Conservation (phyloP, 1,140 invertebrate genomes). For the Drosophila burlai region DNA sequence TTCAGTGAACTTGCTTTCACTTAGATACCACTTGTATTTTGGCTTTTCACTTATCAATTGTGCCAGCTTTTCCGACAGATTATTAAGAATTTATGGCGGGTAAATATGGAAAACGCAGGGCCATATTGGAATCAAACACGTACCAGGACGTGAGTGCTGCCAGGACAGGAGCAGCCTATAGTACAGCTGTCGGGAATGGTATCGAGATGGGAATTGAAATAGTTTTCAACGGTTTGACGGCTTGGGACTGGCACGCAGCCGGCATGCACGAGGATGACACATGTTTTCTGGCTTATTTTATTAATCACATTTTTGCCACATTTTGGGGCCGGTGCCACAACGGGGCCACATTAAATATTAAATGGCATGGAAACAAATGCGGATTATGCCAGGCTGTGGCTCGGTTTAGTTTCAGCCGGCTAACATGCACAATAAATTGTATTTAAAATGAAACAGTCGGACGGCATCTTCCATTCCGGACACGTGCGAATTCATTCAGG, state of each 20-base stretch:
- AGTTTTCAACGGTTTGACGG: constrained; percentile 39
- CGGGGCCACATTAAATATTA: constrained; percentile 68
- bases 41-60: constrained; percentile 53
- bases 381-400: constrained; percentile 53
- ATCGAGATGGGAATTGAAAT: constrained; percentile 34
- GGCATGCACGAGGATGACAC: constrained; percentile 46
- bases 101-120: constrained; percentile 51
- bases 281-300: constrained; percentile 65
- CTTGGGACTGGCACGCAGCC: constrained; percentile 22
- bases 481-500: constrained; percentile 73
- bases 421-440: constrained; percentile 77
- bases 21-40: constrained; percentile 3
- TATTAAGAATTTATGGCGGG: constrained; percentile 41
- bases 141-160: constrained; percentile 52
- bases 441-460: constrained; percentile 77
- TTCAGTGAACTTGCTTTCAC: background rate
- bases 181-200: constrained; percentile 14
- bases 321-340: constrained; percentile 12
- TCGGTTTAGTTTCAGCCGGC: constrained; percentile 53
- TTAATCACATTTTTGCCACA: constrained; percentile 64
- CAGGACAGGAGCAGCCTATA: constrained; percentile 20
- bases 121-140: constrained; percentile 70
- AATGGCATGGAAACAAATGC: constrained; percentile 62
- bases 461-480: constrained; percentile 60
- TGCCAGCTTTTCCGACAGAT: constrained; percentile 37